Conservation (phyloP, 2,113 vertebrate species). For the Leptocoma aspasia region DNA sequence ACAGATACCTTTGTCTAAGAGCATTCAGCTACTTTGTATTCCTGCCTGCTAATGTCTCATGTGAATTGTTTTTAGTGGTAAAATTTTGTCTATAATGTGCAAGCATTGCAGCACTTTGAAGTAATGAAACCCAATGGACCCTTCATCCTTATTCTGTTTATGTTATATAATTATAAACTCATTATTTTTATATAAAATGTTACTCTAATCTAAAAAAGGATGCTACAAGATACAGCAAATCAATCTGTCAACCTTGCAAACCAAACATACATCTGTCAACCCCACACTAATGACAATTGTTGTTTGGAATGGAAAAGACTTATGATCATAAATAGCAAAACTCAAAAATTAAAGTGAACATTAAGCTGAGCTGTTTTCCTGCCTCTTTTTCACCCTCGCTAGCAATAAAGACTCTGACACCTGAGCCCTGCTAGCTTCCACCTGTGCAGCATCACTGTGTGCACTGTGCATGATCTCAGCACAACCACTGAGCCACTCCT, state of each 20-base stretch:
- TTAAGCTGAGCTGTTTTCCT: background rate
- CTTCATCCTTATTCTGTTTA: slow-evolving; percentile 61
- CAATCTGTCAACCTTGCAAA: background rate
- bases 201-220: background rate
- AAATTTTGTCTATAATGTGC: slow-evolving; percentile 41
- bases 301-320: background rate
- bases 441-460: background rate
- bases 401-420: background rate
- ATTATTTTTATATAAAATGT: slow-evolving; percentile 56
- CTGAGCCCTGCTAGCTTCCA: background rate
- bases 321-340: background rate
- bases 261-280: background rate
- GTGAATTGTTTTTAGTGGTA: slow-evolving; percentile 43
- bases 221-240: background rate
- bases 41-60: slow-evolving; percentile 39
- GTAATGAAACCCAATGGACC: slow-evolving; percentile 69
- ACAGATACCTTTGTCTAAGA: slow-evolving; percentile 50
- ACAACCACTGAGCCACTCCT: background rate
- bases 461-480: background rate
- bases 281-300: background rate
- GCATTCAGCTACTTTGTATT: slow-evolving; percentile 44
- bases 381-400: background rate
- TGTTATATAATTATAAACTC: slow-evolving; percentile 66
- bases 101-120: slow-evolving; percentile 54
- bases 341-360: background rate